Evolutionary conservation across 1,140 invertebrate genomes (phyloP), one percentile per base, ranked within the genome.

Genomic region (Batillaria attramentaria): DNA sequence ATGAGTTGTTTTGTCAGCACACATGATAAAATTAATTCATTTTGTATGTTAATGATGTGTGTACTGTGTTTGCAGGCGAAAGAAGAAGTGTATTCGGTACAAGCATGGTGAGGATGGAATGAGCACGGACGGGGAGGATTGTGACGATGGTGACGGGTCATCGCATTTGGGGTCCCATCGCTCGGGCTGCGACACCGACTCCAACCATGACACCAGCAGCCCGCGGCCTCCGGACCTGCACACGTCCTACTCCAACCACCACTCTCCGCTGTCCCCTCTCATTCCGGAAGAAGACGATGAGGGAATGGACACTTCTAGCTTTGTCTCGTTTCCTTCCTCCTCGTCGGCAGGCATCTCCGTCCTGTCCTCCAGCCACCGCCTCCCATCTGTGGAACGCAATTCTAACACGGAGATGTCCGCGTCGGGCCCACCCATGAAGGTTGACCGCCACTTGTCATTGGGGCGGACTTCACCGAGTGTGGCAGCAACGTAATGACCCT

Each of bases 81-180:
- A 99, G 94, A 99, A 99, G 93, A 98, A 98, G 93, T 99, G 97
- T 76, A 81, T 84, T 62, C 80, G 80, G 54, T 84, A 80, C 69
- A 73, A 78, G 54, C 79, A 65, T 39, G 78, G 72, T 42, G 83
- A 81, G n/a, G 79, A 70, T 57, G 79, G 57, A 4, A 74, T 69
- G 33, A 77, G 65, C 24, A 62, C 57, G 33, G 81, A 79, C 16
- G 79, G 77, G 37, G 82, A 83, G 57, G 79, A 81, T 18, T 72
- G 68, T 50, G 66, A 79, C 66, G 78, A n/a, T n/a, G n/a, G n/a
- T n/a, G n/a, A 81, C 16, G 72, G 75, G 16, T 76, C 73, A 35
- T 72, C 75, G 18, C 75, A 39, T 28, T 13, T 76, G 46, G 75
- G 80, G 50, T 69, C 75, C 62, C 75, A 77, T 8, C 69, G 68